Percentiles rank a stretch among this genome's conserved stretches.
phyloP scores from a whole-genome alignment of 2,113 vertebrate species.

The Periophthalmus modestus region DNA sequence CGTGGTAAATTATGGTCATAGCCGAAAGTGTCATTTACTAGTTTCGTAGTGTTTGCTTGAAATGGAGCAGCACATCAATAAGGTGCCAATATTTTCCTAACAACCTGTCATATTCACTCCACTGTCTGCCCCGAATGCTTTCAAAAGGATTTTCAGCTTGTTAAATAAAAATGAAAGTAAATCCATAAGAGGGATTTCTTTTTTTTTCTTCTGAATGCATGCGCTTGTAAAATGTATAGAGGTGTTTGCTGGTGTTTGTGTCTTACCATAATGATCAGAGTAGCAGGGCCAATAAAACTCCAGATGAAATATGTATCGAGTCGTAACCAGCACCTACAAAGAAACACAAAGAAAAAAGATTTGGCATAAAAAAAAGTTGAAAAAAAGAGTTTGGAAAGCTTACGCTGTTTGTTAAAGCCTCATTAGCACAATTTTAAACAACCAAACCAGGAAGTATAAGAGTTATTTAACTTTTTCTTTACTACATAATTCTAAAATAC shows the following conservation, averaged over 20 bases:
- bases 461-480: too few species aligned
- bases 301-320: slow-evolving; percentile 99
- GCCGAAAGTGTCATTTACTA: slow-evolving; percentile 5
- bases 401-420: background rate
- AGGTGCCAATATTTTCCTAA: slow-evolving; percentile 26
- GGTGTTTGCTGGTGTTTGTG: slow-evolving; percentile 17
- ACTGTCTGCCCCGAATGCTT: slow-evolving; percentile 8
- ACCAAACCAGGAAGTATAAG: background rate
- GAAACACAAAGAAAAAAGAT: slow-evolving; percentile 44
- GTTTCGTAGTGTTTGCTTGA: slow-evolving; percentile 2
- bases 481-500: too few species aligned
- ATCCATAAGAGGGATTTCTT: slow-evolving; percentile 28
- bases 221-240: slow-evolving; percentile 6
- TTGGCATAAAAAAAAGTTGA: background rate
- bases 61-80: slow-evolving; percentile 26
- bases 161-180: slow-evolving; percentile 42
- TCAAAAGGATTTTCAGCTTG: slow-evolving; percentile 24
- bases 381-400: too few species aligned
- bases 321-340: slow-evolving; percentile 96
- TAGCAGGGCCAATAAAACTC: slow-evolving; percentile 99
- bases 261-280: slow-evolving; percentile 99
- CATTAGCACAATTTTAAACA: background rate
- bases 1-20: slow-evolving; percentile 3
- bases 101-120: slow-evolving; percentile 38
- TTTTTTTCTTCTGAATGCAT: background rate